Evolutionary conservation across 1,140 invertebrate species (phyloP).

Genomic region (Tetranychus urticae): DNA sequence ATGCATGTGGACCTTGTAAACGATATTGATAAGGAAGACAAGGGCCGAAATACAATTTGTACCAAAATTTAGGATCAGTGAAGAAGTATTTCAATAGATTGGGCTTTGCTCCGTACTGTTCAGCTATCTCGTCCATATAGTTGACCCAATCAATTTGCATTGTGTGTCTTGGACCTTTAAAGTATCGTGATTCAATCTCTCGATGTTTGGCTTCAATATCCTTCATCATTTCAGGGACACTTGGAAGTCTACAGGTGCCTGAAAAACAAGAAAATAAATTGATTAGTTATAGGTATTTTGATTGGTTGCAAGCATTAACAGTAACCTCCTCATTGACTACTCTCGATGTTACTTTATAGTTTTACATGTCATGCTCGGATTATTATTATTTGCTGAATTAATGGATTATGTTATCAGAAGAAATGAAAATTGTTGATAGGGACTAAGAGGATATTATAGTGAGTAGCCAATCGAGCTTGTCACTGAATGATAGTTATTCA

Average conservation of each 20-base stretch:
- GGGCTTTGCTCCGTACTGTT: slow-evolving; percentile 18
- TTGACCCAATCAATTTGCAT: slow-evolving; percentile 22
- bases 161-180: slow-evolving; percentile 21
- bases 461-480: too few relatives aligned
- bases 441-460: too few relatives aligned
- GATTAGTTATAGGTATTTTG: too few relatives aligned
- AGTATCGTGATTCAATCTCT: slow-evolving; percentile 16
- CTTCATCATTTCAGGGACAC: slow-evolving; percentile 15
- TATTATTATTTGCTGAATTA: too few relatives aligned
- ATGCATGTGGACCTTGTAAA: slow-evolving; percentile 14
- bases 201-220: slow-evolving; percentile 19
- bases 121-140: slow-evolving; percentile 19
- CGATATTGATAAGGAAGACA: slow-evolving; percentile 23
- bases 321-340: too few relatives aligned
- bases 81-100: slow-evolving; percentile 17
- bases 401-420: too few relatives aligned
- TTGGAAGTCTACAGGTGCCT: slow-evolving; percentile 13
- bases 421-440: too few relatives aligned
- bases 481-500: too few relatives aligned
- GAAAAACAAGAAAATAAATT: not conserved
- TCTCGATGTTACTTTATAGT: too few relatives aligned
- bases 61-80: slow-evolving; percentile 18
- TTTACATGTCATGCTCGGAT: too few relatives aligned
- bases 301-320: too few relatives aligned
- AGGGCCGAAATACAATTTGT: slow-evolving; percentile 19